These are phyloP conservation scores for Emmelina monodactyla DNA, from an alignment of 2,888 invertebrate species.

Conservation along the genomic window DNA sequence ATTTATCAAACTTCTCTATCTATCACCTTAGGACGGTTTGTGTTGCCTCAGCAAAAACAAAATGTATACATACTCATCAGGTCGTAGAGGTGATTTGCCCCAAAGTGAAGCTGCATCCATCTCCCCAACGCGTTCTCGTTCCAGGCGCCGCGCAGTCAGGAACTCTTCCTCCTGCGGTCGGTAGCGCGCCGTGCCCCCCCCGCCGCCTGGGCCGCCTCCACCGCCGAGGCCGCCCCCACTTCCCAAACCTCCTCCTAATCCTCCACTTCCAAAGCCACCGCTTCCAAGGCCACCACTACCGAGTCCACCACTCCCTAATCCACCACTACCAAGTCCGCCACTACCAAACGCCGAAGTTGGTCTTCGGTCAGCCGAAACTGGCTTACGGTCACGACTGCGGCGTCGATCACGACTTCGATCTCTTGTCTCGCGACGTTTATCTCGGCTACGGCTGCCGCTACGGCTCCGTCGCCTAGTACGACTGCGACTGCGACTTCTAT, in stretches of 20 bases:
- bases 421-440: too few relatives aligned
- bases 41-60: too few relatives aligned
- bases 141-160: slow-evolving; percentile 73
- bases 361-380: too few relatives aligned
- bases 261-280: neutral
- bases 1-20: too few relatives aligned
- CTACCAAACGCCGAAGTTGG: slow-evolving; percentile 7
- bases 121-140: slow-evolving; percentile 78
- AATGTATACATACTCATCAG: slow-evolving; percentile 72
- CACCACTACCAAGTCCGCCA: slow-evolving; percentile 8
- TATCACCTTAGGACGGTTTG: too few relatives aligned
- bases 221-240: slow-evolving; percentile 37
- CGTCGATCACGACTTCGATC: neutral
- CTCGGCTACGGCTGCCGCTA: neutral
- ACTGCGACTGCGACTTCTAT: slow-evolving; percentile 19
- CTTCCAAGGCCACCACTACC: neutral
- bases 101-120: slow-evolving; percentile 74
- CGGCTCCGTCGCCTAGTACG: neutral
- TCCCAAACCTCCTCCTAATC: slow-evolving; percentile 4
- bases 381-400: too few relatives aligned
- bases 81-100: slow-evolving; percentile 76
- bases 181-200: slow-evolving; percentile 25
- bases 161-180: slow-evolving; percentile 70
- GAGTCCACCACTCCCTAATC: too few relatives aligned
- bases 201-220: slow-evolving; percentile 22